Conservation (phyloP, 2,888 invertebrate species). For the Girardia tigrina region DNA sequence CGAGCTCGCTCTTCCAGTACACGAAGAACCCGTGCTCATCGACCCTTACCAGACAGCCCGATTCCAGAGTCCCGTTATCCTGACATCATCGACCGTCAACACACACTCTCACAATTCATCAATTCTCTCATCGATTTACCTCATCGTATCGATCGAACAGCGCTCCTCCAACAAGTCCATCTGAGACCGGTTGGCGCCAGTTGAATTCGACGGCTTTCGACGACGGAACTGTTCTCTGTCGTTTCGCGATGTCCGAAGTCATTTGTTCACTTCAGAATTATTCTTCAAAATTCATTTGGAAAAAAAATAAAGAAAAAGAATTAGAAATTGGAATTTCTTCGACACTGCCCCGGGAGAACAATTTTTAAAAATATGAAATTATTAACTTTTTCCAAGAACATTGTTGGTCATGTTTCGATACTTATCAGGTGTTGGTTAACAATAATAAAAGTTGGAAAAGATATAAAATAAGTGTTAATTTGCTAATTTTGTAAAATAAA, state of each 20-base stretch:
- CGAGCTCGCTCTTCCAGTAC: conserved; percentile 89
- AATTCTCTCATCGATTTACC: conserved; percentile 45
- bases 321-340: too few relatives aligned
- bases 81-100: conserved; percentile 39
- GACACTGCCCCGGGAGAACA: too few relatives aligned
- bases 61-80: conserved; percentile 80
- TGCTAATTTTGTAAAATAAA: too few relatives aligned
- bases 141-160: conserved; percentile 94
- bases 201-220: conserved; percentile 97
- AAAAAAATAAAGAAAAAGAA: too few relatives aligned
- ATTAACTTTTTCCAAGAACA: too few relatives aligned
- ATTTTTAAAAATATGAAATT: too few relatives aligned
- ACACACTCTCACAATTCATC: background rate
- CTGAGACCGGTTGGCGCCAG: conserved; percentile 88
- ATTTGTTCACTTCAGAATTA: conserved; percentile 26
- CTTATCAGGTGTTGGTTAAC: too few relatives aligned
- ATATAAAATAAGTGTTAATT: too few relatives aligned
- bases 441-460: too few relatives aligned
- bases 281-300: too few relatives aligned
- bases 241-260: conserved; percentile 38
- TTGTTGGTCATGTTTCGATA: too few relatives aligned
- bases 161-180: conserved; percentile 68
- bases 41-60: conserved; percentile 75
- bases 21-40: conserved; percentile 95
- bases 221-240: conserved; percentile 55